These are phyloP conservation scores for Harpagifer antarcticus DNA, from an alignment of 2,797 vertebrate genomes.

Conservation along the genomic window DNA sequence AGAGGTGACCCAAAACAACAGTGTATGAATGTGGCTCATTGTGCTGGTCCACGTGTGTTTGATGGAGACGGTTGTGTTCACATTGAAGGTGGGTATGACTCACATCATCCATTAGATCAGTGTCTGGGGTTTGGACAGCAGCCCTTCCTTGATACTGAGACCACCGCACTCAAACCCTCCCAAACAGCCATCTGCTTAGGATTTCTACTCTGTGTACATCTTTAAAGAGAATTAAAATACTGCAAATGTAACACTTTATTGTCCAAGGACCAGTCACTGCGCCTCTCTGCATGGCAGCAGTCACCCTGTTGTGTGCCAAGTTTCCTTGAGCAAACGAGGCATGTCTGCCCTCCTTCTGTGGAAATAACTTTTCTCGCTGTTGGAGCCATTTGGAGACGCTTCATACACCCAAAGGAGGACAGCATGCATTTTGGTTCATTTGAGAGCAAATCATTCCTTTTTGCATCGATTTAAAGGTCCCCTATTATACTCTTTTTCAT, in stretches of 20 bases:
- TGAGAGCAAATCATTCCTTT: conserved; percentile 8
- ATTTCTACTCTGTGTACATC: conserved; percentile 78
- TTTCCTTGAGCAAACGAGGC: conserved; percentile 74
- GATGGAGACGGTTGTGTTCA: conserved; percentile 76
- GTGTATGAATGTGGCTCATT: conserved; percentile 73
- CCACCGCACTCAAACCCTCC: conserved; percentile 77
- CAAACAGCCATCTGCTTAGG: conserved; percentile 82
- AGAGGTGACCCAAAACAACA: conserved; percentile 69
- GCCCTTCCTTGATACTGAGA: conserved; percentile 78
- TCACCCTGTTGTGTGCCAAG: conserved; percentile 69
- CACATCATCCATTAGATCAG: conserved; percentile 85
- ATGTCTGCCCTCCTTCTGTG: conserved; percentile 70
- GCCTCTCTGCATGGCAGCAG: conserved; percentile 72
- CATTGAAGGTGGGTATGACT: conserved; percentile 84
- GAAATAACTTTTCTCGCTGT: conserved; percentile 65
- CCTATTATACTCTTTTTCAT: too few relatives aligned
- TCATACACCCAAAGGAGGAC: conserved; percentile 44
- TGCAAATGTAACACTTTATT: conserved; percentile 82
- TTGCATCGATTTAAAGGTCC: conserved; percentile 20
- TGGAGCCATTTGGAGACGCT: conserved; percentile 54
- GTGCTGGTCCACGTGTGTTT: conserved; percentile 75
- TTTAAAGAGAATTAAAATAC: conserved; percentile 75
- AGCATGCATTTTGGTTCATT: conserved; percentile 33
- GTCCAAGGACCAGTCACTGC: conserved; percentile 76
- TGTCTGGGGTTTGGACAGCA: conserved; percentile 82